Percentiles rank a stretch among this genome's conserved stretches.
These are phyloP conservation scores for Erynnis tages DNA, from an alignment of 2,888 invertebrate species.

Conservation along the genomic window DNA sequence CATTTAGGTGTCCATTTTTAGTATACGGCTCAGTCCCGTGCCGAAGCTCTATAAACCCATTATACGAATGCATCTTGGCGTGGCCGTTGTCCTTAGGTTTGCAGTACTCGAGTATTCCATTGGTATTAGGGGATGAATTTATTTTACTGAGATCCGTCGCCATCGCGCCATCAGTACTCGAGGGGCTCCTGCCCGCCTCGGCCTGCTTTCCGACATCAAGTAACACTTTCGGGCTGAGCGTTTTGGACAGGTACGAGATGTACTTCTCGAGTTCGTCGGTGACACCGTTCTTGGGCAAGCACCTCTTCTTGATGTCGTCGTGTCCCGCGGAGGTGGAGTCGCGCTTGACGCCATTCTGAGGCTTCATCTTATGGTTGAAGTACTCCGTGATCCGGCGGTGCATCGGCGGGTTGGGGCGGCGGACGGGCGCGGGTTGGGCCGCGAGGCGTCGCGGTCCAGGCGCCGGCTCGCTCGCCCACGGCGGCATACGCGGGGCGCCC, in stretches of 20 bases:
- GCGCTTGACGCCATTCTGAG: conserved; percentile 79
- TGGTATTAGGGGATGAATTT: conserved; percentile 42
- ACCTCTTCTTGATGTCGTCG: conserved; percentile 70
- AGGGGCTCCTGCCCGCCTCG: conserved; percentile 38
- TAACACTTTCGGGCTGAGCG: conserved; percentile 72
- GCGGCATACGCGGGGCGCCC: conserved; percentile 73
- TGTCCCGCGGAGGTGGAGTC: conserved; percentile 52
- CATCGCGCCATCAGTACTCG: conserved; percentile 42
- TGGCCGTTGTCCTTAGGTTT: conserved; percentile 55
- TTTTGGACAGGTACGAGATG: conserved; percentile 74
- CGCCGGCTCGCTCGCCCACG: conserved; percentile 76
- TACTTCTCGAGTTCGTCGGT: conserved; percentile 75
- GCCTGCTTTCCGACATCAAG: conserved; percentile 67
- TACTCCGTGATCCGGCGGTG: conserved; percentile 93
- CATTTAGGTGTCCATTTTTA: conserved; percentile 56
- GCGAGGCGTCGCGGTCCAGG: conserved; percentile 69
- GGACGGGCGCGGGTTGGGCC: conserved; percentile 62
- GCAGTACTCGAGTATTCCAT: conserved; percentile 55
- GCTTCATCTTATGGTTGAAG: conserved; percentile 92
- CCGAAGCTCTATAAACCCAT: conserved; percentile 65
- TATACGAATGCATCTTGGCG: conserved; percentile 51
- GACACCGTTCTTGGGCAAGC: conserved; percentile 71
- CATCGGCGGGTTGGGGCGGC: conserved; percentile 57
- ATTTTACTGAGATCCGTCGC: conserved; percentile 52
- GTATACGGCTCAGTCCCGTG: conserved; percentile 50